Evolutionary conservation across 2,113 vertebrate genomes (phyloP).

Genomic region (Malurus elegans): DNA sequence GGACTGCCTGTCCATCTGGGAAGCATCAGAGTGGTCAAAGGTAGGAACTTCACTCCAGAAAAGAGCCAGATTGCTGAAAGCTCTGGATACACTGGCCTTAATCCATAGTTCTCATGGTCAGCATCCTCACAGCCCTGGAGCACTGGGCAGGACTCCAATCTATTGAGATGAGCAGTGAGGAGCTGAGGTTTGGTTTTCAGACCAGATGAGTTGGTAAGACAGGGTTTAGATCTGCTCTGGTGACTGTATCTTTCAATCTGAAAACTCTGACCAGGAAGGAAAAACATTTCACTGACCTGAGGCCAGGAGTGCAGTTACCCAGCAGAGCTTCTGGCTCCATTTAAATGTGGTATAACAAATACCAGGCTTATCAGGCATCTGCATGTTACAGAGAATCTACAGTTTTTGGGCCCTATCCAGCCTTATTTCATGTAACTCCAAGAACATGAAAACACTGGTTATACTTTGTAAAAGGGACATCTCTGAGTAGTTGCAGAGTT

Average conservation of each 20-base stretch:
- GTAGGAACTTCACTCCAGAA: constrained; percentile 61
- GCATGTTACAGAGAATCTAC: background rate
- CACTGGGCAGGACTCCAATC: background rate
- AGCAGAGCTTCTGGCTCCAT: background rate
- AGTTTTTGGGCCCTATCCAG: background rate
- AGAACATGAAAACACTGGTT: background rate
- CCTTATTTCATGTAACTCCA: background rate
- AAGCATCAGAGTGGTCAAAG: constrained; percentile 94
- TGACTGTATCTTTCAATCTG: background rate
- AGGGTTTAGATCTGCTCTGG: background rate
- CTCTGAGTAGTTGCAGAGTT: background rate
- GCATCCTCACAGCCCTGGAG: background rate
- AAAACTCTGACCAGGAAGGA: background rate
- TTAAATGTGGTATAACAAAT: background rate
- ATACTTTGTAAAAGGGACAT: background rate
- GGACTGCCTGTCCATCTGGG: constrained; percentile 90
- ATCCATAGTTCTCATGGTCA: background rate
- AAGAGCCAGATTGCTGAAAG: background rate
- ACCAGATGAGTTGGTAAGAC: background rate
- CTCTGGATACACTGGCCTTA: background rate
- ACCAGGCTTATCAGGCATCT: constrained; percentile 1
- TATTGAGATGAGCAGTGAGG: background rate
- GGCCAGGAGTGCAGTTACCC: background rate
- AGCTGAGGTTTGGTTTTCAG: background rate
- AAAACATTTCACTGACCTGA: background rate